Evolutionary conservation across 1,140 invertebrate species (phyloP), one percentile per base, ranked within the genome.

Genomic region (Tribolium castaneum): DNA sequence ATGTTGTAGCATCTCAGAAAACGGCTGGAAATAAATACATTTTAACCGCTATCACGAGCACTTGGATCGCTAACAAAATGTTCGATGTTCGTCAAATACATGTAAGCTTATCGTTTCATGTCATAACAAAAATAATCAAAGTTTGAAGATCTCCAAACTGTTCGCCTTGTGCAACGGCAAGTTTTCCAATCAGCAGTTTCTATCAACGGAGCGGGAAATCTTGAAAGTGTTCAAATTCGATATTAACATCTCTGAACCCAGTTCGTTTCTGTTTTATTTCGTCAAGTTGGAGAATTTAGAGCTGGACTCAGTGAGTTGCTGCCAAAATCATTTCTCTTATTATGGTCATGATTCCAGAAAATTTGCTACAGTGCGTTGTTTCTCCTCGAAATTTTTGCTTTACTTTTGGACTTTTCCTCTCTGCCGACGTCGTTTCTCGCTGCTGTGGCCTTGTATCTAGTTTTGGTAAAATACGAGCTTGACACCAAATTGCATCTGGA

Each of bases 231-330:
- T 70, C 9, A 72, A 71, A 34, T 77, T 77, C 13, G 25, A 70
- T 10, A 9, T 72, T 6, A 72, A 71, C 34, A 56, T 77, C 12
- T 2, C 50, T 19, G 70, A 77, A 34, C 76, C 76, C 3, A 5
- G 45, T 13, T 30, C 70, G 4, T 77, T 77, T 52, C 49, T 77
- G 9, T 72, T 56, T 52, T 70, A 71, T 56, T 77, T 50, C 34
- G 19, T 72, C 12, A 39, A 54, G 19, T 13, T 16, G 14, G 51
- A 16, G 1, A 16, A 72, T 14, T 59, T 77, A 14, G 76, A 77
- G 72, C 14, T 39, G 4, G 30, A 71, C 50, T 19, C 22, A 13
- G 76, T 77, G 52, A 77, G 54, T 66, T 59, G 12, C 6, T 5
- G 0, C 4, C 22, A 59, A 22, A 6, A 30, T 25, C 3, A 25